phyloP scores from a whole-genome alignment of 2,888 invertebrate genomes.

The Cotesia congregata region DNA sequence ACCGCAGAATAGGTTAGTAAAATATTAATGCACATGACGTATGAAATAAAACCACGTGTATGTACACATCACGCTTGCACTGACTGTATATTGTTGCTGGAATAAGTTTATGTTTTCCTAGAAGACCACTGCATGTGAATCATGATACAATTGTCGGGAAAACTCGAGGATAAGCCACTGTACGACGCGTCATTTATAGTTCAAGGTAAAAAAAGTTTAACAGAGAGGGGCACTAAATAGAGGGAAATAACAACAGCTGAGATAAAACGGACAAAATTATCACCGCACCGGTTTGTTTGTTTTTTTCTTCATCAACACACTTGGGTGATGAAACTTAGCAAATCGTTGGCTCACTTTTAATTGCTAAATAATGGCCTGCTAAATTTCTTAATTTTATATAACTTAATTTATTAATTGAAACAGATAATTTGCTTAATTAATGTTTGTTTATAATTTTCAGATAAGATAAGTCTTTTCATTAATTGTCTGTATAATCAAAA shows the following conservation, averaged over 20 bases:
- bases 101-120: not conserved
- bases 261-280: not conserved
- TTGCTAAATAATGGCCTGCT: too few relatives aligned
- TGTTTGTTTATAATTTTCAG: too few relatives aligned
- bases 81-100: not conserved
- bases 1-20: not conserved
- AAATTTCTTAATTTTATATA: too few relatives aligned
- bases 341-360: too few relatives aligned
- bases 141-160: not conserved
- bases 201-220: not conserved
- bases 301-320: too few relatives aligned
- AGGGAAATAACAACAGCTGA: not conserved
- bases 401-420: too few relatives aligned
- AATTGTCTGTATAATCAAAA: too few relatives aligned
- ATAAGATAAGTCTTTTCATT: too few relatives aligned
- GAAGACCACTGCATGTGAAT: not conserved
- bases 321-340: too few relatives aligned
- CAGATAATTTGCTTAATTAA: too few relatives aligned
- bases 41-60: not conserved
- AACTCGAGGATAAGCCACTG: not conserved
- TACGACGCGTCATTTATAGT: slow-evolving; percentile 7
- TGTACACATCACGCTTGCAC: not conserved
- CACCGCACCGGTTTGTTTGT: too few relatives aligned
- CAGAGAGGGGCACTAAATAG: not conserved
- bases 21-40: not conserved